phyloP scores from a whole-genome alignment of 2,797 vertebrate genomes.

The Geotrypetes seraphini region DNA sequence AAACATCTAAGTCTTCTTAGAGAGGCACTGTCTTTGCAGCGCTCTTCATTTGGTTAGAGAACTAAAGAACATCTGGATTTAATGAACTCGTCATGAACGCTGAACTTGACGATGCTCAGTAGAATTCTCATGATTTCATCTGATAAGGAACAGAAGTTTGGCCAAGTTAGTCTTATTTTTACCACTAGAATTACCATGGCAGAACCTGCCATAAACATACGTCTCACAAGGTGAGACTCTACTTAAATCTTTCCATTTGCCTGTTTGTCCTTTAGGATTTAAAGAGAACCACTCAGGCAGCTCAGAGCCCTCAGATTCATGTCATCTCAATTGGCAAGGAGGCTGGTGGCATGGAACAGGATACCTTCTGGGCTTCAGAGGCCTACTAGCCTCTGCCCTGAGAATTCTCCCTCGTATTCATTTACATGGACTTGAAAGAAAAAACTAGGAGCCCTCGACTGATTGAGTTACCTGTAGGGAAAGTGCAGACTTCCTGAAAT shows the following conservation, averaged over 20 bases:
- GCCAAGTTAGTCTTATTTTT: too few relatives aligned
- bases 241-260: too few relatives aligned
- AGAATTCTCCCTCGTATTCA: slow-evolving; percentile 47
- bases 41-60: not conserved
- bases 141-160: not conserved
- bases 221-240: too few relatives aligned
- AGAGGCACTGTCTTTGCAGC: not conserved
- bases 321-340: slow-evolving; percentile 34
- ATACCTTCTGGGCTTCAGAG: slow-evolving; percentile 34
- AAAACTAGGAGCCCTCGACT: slow-evolving; percentile 22
- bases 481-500: slow-evolving; percentile 50
- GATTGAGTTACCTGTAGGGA: slow-evolving; percentile 46
- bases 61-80: slow-evolving; percentile 1
- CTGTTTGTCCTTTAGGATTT: slow-evolving; percentile 21
- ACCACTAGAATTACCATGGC: too few relatives aligned
- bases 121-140: not conserved
- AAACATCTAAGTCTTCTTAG: too few relatives aligned
- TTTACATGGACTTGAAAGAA: slow-evolving; percentile 41
- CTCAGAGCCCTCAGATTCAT: slow-evolving; percentile 28
- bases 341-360: slow-evolving; percentile 39
- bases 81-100: not conserved
- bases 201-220: too few relatives aligned
- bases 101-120: not conserved
- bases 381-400: slow-evolving; percentile 39
- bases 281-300: slow-evolving; percentile 33